Percentiles rank a stretch among this genome's conserved stretches.
These are phyloP conservation scores for Thymallus thymallus DNA, from an alignment of 2,113 vertebrate species.

Conservation along the genomic window DNA sequence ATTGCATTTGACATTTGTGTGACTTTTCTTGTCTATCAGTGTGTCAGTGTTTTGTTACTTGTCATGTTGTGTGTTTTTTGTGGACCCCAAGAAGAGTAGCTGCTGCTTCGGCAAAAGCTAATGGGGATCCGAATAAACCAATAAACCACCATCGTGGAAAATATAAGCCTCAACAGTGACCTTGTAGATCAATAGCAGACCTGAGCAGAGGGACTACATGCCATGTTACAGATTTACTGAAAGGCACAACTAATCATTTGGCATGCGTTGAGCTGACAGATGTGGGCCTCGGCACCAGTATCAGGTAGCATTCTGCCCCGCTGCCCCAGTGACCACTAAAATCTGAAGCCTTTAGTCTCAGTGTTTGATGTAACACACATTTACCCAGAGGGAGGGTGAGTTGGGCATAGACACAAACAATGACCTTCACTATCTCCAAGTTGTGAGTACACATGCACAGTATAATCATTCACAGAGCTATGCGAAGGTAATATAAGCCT, in stretches of 20 bases:
- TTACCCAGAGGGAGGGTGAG: background rate
- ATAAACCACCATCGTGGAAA: background rate
- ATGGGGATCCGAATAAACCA: too few species aligned
- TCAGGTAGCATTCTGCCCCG: background rate
- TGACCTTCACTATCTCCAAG: too few species aligned
- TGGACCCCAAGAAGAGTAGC: too few species aligned
- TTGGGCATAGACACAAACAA: too few species aligned
- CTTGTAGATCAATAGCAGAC: slow-evolving; percentile 12
- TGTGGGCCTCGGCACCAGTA: background rate
- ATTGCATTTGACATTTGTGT: too few species aligned
- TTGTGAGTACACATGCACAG: too few species aligned
- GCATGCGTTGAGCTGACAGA: background rate
- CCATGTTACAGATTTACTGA: background rate
- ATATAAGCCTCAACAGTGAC: background rate
- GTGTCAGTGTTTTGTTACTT: too few species aligned
- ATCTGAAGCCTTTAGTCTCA: background rate
- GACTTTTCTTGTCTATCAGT: too few species aligned
- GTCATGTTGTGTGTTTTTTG: too few species aligned
- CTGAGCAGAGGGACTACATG: background rate
- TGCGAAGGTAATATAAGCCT: too few species aligned
- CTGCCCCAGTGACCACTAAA: background rate
- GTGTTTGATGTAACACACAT: background rate
- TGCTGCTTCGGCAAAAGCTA: too few species aligned
- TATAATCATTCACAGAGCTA: too few species aligned
- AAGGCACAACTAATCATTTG: background rate